Evolutionary conservation across 2,888 invertebrate genomes (phyloP).

Genomic region (Cataglyphis cursor): DNA sequence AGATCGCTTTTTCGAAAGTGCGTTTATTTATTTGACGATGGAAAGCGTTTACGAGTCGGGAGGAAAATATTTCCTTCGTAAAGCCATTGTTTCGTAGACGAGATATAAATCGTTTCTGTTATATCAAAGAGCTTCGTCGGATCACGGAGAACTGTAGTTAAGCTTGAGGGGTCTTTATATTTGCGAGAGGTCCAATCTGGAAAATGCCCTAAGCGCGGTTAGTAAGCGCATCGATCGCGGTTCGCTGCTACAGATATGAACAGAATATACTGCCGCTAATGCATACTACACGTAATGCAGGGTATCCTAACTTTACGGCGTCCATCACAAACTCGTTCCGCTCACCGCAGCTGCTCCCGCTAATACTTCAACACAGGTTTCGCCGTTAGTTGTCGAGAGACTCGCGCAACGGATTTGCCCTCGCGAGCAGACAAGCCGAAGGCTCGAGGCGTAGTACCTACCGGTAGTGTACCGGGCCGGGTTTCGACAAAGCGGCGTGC

Average conservation of each 20-base stretch:
- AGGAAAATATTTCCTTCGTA: neutral
- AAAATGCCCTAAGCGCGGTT: constrained; percentile 26
- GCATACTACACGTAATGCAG: constrained; percentile 49
- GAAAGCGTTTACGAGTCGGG: neutral
- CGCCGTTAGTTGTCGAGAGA: constrained; percentile 38
- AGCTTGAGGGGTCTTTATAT: neutral
- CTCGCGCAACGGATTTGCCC: constrained; percentile 42
- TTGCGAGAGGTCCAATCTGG: constrained; percentile 34
- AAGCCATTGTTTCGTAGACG: neutral
- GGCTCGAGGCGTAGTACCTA: constrained; percentile 31
- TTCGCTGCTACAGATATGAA: constrained; percentile 38
- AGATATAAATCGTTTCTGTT: neutral
- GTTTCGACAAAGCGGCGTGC: constrained; percentile 71
- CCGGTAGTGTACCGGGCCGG: constrained; percentile 7
- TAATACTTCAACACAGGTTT: constrained; percentile 54
- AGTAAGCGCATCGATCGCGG: constrained; percentile 43
- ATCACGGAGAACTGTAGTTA: neutral
- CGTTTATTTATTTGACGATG: neutral
- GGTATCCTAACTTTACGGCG: constrained; percentile 57
- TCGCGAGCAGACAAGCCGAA: constrained; percentile 50
- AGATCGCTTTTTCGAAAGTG: neutral
- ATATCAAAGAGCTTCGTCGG: neutral
- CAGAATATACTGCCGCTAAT: constrained; percentile 47
- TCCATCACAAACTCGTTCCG: constrained; percentile 55
- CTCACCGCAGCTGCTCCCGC: constrained; percentile 56